These are phyloP conservation scores for Pelecanus crispus DNA, from an alignment of 2,113 vertebrate genomes.

Conservation along the genomic window DNA sequence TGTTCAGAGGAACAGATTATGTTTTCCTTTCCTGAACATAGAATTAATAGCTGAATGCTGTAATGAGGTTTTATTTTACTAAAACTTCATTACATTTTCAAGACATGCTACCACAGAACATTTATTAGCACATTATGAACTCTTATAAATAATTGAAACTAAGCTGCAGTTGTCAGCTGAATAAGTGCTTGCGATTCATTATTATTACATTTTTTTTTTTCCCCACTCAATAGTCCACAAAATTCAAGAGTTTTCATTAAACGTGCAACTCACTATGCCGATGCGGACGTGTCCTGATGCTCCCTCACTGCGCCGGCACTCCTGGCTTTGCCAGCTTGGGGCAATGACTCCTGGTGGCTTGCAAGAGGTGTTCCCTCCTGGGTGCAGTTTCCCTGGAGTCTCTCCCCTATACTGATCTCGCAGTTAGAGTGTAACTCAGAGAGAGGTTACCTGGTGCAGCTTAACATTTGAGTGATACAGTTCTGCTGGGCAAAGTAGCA, in stretches of 20 bases:
- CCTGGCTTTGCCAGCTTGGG: background rate
- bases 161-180: background rate
- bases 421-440: background rate
- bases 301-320: background rate
- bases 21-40: background rate
- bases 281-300: background rate
- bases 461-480: background rate
- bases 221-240: background rate
- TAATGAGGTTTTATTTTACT: conserved; percentile 27
- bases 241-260: background rate
- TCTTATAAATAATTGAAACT: conserved; percentile 49
- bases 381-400: background rate
- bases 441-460: background rate
- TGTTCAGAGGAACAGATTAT: background rate
- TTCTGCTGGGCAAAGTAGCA: background rate
- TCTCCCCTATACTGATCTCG: rapidly evolving
- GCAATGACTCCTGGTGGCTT: background rate
- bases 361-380: background rate
- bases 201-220: background rate
- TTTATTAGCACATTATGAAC: conserved; percentile 42
- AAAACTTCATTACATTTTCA: conserved; percentile 36
- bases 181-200: background rate
- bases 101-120: conserved; percentile 5
- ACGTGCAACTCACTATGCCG: background rate
- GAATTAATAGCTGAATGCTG: background rate